Evolutionary conservation across 1,140 invertebrate genomes (phyloP), one percentile per base, ranked within the genome.

Genomic region (Drosophila punjabiensis): DNA sequence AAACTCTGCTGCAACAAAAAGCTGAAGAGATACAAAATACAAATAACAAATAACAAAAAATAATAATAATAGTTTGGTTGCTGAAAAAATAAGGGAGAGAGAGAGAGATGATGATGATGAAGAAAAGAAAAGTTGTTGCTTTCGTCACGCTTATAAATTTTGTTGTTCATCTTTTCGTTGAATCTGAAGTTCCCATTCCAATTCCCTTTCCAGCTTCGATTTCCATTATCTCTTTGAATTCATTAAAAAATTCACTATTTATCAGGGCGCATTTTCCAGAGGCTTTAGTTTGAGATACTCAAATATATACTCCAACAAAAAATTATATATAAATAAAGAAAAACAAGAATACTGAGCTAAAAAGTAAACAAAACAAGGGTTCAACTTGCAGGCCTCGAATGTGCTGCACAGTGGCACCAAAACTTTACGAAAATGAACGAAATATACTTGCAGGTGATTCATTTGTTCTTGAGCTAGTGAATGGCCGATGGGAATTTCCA

Each of bases 191-290:
- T 59, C 28, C 41, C 48, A 47, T 32, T 79, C 50, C 45, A 53
- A 65, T 59, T 68, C 67, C 75, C 73, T 30, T 55, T 28, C 32
- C 48, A 63, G 66, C 48, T 69, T 66, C 41, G 68, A 68, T 50
- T 75, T 65, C 78, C 74, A 81, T 68, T 85, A 81, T 81, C 58
- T 55, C 45, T 59, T 35, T 77, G 71, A 83, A 88, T 87, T 87
- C 76, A 88, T 83, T 87, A 83, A 88, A 83, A 82, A 88, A 87
- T 76, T 70, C 80, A 83, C 76, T 74, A 73, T 83, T 67, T 63
- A 83, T 71, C 68, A 83, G 32, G 81, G 70, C 59, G 62, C 80
- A 79, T 82, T 82, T 79, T 55, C 37, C 35, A 37, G 37, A 52
- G n/a, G 66, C 58, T 8, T 14, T 45, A 48, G 76, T 79, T 79